Evolutionary conservation across 2,797 vertebrate species (phyloP).

Genomic region (Staurois parvus): DNA sequence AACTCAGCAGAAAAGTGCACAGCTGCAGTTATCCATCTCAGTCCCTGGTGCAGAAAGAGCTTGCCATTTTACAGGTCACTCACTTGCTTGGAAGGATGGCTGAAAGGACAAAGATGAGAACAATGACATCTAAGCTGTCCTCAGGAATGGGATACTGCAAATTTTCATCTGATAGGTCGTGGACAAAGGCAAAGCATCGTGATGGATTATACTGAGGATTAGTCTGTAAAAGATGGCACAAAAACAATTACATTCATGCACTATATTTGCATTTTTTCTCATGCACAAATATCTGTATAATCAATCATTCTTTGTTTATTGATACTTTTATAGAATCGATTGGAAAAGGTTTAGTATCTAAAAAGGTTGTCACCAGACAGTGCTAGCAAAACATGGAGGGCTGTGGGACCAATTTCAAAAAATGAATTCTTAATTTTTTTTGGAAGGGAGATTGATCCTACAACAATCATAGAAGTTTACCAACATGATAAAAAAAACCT

Average conservation of each 20-base stretch:
- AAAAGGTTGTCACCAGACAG: neutral
- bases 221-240: conserved; percentile 73
- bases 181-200: conserved; percentile 93
- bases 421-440: no score
- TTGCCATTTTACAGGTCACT: conserved; percentile 62
- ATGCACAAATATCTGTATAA: no score
- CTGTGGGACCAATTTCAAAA: neutral
- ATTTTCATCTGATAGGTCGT: conserved; percentile 85
- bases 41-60: neutral
- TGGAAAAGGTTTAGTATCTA: no score
- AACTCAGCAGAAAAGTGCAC: neutral
- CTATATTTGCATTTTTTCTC: no score
- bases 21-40: neutral
- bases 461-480: no score
- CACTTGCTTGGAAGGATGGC: conserved; percentile 93
- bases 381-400: neutral
- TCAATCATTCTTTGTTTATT: no score
- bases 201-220: conserved; percentile 85
- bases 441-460: no score
- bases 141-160: conserved; percentile 85
- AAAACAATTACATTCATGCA: no score
- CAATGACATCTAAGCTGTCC: conserved; percentile 86
- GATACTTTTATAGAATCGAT: neutral
- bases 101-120: conserved; percentile 96
- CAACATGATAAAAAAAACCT: no score